Evolutionary conservation across 1,140 invertebrate genomes (phyloP), one percentile per base, ranked within the genome.

Genomic region (Hycleus cichorii): DNA sequence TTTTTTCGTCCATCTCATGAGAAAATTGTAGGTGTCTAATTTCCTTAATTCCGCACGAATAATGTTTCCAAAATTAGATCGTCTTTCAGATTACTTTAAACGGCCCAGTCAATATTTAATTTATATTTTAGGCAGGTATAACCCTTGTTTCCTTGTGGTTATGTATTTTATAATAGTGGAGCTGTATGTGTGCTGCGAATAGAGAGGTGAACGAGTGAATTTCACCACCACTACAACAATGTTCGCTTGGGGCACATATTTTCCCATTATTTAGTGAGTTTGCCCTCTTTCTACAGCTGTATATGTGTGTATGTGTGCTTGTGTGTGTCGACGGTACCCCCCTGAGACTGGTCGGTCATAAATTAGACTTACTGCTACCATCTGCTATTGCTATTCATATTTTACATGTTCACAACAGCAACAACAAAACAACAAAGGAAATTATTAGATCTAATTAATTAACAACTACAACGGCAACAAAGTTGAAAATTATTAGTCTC

Each of bases 361-460:
- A 53, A 53, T 53, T 53, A 53, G 51, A 53, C 51, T 53, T 53
- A 53, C 51, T 42, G 51, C 51, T 25, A 53, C 51, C 51, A 53
- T 42, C 51, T 53, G 51, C 51, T 53, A 53, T 53, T 44, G 51
- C 51, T 45, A 53, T 53, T 53, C 51, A 53, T 53, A 53, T 53
- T 53, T 53, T 53, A 53, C 51, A 53, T 53, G 51, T 45, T 53
- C 46, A 46, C 44, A 42, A 53, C 51, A 53, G 45, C 51, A 53
- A 32, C 32, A 32, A 32, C 32, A 32, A 32, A 32, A 32, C 32
- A 32, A 32, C 32, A 32, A 32, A 45, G 51, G 42, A 53, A 53
- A 53, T 53, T 53, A 53, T 53, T 45, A 45, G 44, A 53, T 53
- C 51, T 53, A 53, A 53, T 53, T 53, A 53, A 53, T 53, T 53